These are phyloP conservation scores for Metallyticus violacea DNA, from an alignment of 2,888 invertebrate genomes.

Conservation along the genomic window DNA sequence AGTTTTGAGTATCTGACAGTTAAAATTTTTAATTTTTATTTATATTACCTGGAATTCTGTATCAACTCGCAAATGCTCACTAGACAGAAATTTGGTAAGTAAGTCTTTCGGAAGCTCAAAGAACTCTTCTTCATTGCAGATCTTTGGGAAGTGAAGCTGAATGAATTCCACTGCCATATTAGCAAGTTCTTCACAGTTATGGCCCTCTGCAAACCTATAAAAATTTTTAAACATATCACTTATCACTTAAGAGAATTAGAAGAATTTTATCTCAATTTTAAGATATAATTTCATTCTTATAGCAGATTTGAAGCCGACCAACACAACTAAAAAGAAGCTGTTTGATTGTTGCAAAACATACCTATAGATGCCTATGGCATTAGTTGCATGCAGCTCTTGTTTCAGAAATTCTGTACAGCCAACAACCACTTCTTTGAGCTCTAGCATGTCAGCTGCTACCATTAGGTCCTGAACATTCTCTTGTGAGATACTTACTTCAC, in stretches of 20 bases:
- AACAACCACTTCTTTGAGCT: constrained; percentile 76
- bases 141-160: constrained; percentile 79
- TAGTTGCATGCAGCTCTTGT: constrained; percentile 79
- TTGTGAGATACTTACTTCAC: constrained; percentile 66
- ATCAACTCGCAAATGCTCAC: constrained; percentile 84
- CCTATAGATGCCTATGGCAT: constrained; percentile 85
- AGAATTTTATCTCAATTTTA: neutral
- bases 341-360: constrained; percentile 39
- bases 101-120: constrained; percentile 76
- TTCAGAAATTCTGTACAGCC: constrained; percentile 83
- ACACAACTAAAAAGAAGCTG: neutral
- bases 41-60: constrained; percentile 78
- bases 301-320: neutral
- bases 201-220: constrained; percentile 80
- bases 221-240: neutral
- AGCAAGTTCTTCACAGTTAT: constrained; percentile 75
- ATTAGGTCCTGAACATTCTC: constrained; percentile 85
- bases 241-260: neutral
- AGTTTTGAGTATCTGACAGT: too few species aligned
- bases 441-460: constrained; percentile 88
- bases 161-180: constrained; percentile 78
- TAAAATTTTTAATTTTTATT: neutral
- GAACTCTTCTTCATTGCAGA: constrained; percentile 80
- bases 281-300: neutral
- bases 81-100: constrained; percentile 72